These are phyloP conservation scores for Crocodylus rhombifer DNA, from an alignment of 2,797 vertebrate species.

Conservation along the genomic window DNA sequence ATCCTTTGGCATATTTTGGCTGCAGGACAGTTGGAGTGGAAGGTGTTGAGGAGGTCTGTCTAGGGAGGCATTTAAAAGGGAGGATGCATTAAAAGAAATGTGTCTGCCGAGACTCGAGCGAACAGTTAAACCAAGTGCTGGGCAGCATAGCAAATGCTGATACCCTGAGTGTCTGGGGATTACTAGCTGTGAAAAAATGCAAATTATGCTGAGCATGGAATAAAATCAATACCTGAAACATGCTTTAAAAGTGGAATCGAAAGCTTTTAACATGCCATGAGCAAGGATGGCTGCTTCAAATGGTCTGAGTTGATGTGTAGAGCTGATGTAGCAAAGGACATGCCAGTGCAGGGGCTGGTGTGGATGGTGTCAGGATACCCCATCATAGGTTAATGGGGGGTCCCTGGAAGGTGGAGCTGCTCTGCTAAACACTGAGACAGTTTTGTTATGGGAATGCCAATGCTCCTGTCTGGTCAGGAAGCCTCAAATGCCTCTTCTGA, in stretches of 20 bases:
- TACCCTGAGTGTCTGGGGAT: conserved; percentile 1
- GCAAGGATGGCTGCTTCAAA: background rate
- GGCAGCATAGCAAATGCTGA: background rate
- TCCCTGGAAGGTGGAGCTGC: background rate
- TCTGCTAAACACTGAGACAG: background rate
- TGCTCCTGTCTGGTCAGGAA: background rate
- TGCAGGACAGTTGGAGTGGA: background rate
- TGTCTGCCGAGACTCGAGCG: background rate
- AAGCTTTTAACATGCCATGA: background rate
- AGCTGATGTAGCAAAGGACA: conserved; percentile 1
- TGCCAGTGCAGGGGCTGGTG: background rate
- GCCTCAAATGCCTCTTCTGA: background rate
- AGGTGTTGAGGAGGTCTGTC: background rate
- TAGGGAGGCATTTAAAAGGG: background rate
- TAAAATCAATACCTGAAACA: conserved; percentile 10
- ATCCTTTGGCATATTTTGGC: conserved; percentile 15
- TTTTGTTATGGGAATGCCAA: background rate
- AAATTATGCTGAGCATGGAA: background rate
- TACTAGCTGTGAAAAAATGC: background rate
- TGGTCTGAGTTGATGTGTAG: background rate
- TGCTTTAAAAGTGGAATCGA: conserved; percentile 13
- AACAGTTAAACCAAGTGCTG: background rate
- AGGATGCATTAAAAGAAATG: background rate
- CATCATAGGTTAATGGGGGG: background rate
- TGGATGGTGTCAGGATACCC: background rate